A percentile compares a stretch with the other conserved stretches of the same genome.
These are phyloP conservation scores for Sylvicapra grimmia DNA, from an alignment of 2,113 vertebrate species.

Conservation along the genomic window DNA sequence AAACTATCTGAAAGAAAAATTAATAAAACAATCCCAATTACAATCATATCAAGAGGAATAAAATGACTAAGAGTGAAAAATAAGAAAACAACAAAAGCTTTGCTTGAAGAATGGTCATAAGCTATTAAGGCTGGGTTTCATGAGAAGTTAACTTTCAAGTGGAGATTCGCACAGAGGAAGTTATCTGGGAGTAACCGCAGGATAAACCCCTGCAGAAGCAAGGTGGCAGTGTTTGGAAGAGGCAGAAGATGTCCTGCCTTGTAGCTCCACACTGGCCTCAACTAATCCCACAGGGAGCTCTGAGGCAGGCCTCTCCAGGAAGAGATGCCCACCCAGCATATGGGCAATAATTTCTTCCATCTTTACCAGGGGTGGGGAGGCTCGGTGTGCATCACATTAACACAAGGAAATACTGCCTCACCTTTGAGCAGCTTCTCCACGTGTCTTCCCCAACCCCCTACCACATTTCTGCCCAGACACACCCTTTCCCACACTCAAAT, in stretches of 20 bases:
- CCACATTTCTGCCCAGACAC: neutral
- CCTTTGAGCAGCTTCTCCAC: neutral
- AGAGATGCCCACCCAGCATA: neutral
- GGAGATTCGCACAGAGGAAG: rapidly evolving
- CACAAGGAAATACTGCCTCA: neutral
- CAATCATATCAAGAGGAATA: neutral
- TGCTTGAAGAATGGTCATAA: neutral
- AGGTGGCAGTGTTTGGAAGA: neutral
- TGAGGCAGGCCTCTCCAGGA: neutral
- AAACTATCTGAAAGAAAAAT: neutral
- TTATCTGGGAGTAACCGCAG: no score
- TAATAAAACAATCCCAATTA: neutral
- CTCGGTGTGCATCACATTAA: neutral
- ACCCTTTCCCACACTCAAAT: neutral
- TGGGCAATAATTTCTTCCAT: neutral
- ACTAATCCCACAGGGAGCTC: neutral
- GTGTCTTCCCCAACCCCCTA: rapidly evolving
- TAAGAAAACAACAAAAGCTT: neutral
- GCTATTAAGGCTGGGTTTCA: neutral
- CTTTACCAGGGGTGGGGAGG: neutral
- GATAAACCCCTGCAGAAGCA: neutral
- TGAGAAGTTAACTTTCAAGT: no score
- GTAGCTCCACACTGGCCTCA: neutral
- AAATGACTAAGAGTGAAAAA: neutral
- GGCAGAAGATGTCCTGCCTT: neutral